Evolutionary conservation across 2,113 vertebrate species (phyloP), one percentile per base, ranked within the genome.

Genomic region (Eolophus roseicapilla): DNA sequence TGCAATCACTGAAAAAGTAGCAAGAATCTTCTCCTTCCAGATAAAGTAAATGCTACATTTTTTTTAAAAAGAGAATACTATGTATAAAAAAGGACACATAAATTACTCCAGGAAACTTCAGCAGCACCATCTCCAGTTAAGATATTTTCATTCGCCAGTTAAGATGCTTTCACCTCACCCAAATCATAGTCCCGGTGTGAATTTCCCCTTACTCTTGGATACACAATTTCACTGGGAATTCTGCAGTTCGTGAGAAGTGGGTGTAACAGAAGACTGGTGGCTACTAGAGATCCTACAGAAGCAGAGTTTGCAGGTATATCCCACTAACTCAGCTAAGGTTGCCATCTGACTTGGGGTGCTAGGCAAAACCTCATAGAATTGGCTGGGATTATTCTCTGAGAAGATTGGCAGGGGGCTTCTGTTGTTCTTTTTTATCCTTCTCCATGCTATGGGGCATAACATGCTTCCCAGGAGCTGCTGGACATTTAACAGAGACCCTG

Each of bases 141-240:
- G 29, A 69, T 25, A 50, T 17, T 43, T 46, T 77, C 15, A 41
- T 53, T 64, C 11, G 59, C 13, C 33, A 73, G 23, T 46, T n/a
- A 71, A 70, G 75, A 76, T 31, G 24, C 67, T 92, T 75, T 64
- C 64, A 35, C 7, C 2, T 69, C 35, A 55, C n/a, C 46, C 27
- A 73, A 81, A 86, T 29, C 35, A 55, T 0, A 75, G 24, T 5
- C 6, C 7, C 37, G 24, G 1, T 3, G 0, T 20, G 50, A 20
- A 69, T 23, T 50, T 69, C 29, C 23, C 10, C 23, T 50, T 55
- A 31, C 6, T 21, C 27, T 17, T 69, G 10, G 25, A 39, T 19
- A 67, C 4, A 29, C 13, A 63, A 49, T 43, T 57, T 73, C 25
- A 47, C 33, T 3, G 2, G n/a, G 14, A 73, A 63, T 20, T 15